A percentile compares a stretch with the other conserved stretches of the same genome.
Evolutionary conservation across 2,888 invertebrate species (phyloP).

Genomic region (Gymnocheta viridis): DNA sequence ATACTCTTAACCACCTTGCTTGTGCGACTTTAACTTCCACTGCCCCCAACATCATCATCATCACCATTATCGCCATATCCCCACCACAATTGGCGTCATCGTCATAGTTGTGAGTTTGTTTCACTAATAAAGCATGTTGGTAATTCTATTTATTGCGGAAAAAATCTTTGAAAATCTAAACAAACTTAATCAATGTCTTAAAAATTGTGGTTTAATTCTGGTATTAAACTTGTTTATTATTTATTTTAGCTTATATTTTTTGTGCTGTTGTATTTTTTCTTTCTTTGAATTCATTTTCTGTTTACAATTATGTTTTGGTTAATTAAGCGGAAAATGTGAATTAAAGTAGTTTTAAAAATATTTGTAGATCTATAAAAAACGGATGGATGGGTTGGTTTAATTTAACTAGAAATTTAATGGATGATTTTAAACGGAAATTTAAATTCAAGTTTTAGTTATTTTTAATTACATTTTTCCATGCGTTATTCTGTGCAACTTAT

Average conservation of each 20-base stretch:
- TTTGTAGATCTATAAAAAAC: neutral
- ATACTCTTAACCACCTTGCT: constrained; percentile 57
- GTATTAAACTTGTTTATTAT: constrained; percentile 59
- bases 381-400: constrained; percentile 3
- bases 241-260: constrained; percentile 25
- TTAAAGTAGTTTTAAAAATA: constrained; percentile 30
- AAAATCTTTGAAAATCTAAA: constrained; percentile 68
- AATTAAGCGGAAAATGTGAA: constrained; percentile 62
- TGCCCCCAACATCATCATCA: constrained; percentile 39
- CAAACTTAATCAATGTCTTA: constrained; percentile 69
- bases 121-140: constrained; percentile 63
- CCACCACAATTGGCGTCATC: constrained; percentile 26
- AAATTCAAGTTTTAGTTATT: too few relatives aligned
- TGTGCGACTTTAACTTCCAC: constrained; percentile 36
- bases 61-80: constrained; percentile 19
- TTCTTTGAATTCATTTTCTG: constrained; percentile 32
- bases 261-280: neutral
- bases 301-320: constrained; percentile 59
- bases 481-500: too few relatives aligned
- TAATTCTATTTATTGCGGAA: constrained; percentile 66
- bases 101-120: constrained; percentile 33
- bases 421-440: neutral
- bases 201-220: constrained; percentile 64
- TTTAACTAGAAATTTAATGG: neutral
- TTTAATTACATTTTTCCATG: too few relatives aligned